Evolutionary conservation across 2,888 invertebrate genomes (phyloP).

Genomic region (Protodeltote pygarga): DNA sequence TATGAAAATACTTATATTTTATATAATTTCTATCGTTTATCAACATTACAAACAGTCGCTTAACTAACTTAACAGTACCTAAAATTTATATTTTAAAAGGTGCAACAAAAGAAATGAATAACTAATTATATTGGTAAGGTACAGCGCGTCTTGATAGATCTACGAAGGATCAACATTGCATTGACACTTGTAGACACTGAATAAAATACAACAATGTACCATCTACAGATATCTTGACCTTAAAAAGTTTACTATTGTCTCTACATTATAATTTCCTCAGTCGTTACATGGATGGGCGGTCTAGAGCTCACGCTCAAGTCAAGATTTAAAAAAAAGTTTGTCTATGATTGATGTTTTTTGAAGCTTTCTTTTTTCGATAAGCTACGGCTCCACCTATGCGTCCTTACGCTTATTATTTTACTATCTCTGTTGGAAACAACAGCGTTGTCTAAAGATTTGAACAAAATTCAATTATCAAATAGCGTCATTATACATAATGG

Average conservation of each 20-base stretch:
- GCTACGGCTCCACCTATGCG: no score
- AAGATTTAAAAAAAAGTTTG: no score
- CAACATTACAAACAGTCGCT: slow-evolving; percentile 75
- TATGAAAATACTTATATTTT: slow-evolving; percentile 76
- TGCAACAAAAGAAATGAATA: slow-evolving; percentile 58
- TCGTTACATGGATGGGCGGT: no score
- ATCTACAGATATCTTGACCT: slow-evolving; percentile 27
- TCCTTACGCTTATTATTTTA: no score
- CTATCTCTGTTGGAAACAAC: no score
- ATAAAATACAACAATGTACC: slow-evolving; percentile 48
- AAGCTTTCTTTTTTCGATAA: no score
- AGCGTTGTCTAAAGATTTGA: no score
- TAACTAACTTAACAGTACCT: slow-evolving; percentile 79
- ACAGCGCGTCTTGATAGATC: slow-evolving; percentile 56
- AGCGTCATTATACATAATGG: no score
- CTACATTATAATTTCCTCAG: neutral
- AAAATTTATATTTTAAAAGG: slow-evolving; percentile 53
- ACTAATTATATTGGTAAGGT: slow-evolving; percentile 57
- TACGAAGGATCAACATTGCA: slow-evolving; percentile 44
- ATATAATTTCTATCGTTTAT: slow-evolving; percentile 57
- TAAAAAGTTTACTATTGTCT: slow-evolving; percentile 31
- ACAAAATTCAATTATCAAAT: no score
- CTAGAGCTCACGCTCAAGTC: no score
- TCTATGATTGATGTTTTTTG: no score
- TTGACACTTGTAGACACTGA: slow-evolving; percentile 53